phyloP scores from a whole-genome alignment of 2,797 vertebrate species.

The Agapornis canus region DNA sequence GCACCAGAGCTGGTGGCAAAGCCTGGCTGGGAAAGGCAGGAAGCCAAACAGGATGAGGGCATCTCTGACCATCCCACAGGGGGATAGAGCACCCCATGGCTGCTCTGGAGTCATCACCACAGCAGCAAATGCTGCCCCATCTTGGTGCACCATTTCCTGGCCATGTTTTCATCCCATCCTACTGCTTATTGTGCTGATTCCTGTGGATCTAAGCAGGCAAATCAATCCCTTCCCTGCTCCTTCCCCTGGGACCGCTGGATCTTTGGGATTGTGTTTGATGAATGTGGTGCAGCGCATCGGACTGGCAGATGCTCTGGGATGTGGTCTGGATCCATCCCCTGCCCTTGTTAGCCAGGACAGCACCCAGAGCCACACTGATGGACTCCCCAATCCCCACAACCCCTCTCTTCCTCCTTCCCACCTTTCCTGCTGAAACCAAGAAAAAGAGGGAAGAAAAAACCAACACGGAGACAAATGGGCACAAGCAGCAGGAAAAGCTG shows the following conservation, averaged over 20 bases:
- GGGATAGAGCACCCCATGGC: background rate
- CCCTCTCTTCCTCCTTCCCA: background rate
- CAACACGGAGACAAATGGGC: background rate
- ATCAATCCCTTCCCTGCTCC: background rate
- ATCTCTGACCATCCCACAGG: background rate
- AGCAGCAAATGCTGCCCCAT: background rate
- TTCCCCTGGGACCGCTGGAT: background rate
- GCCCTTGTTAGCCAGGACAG: background rate
- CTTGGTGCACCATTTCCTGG: background rate
- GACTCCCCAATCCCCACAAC: background rate
- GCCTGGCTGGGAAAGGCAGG: background rate
- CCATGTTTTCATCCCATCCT: background rate
- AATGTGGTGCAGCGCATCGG: background rate
- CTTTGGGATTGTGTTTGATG: background rate
- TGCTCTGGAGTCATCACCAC: background rate
- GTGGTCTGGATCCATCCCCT: rapidly evolving
- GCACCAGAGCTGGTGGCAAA: background rate
- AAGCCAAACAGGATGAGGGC: background rate
- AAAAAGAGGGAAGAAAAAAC: background rate
- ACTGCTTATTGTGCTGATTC: background rate
- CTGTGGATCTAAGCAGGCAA: background rate
- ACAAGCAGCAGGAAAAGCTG: background rate
- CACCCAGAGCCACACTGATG: background rate
- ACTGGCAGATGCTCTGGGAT: background rate
- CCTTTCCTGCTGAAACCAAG: background rate